Base-by-base conservation (phyloP, 1,140 invertebrate species). In the Cydia strobilella region DNA sequence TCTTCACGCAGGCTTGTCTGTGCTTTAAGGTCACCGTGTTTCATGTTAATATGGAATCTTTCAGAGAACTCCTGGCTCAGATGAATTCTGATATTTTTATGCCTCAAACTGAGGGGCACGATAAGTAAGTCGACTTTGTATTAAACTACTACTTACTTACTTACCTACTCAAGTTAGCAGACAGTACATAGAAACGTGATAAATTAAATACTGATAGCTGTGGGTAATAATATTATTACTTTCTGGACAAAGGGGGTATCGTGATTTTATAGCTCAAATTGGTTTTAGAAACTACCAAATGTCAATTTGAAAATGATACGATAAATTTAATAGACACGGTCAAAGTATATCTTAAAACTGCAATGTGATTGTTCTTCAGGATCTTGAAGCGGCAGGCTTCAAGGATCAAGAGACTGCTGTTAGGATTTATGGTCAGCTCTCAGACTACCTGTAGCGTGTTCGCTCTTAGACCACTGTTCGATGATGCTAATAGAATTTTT, bases 1-100 rank as follows among this genome's bases (percentile, higher is more conserved):
- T 91, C 12, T 90, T 93, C 74, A 91, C 91, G 0, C 90, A 93
- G 48, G 88, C 90, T 4, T 90, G 87, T 75, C 80, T 93, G 27
- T 91, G 90, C 75, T 88, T 90, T 12, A 93, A 93, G 84, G 77
- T 93, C 7, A 87, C 89, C 1, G 83, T 90, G 45, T 82, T 91
- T 74, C 89, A 87, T 18, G 18, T 84, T 1, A 91, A 90, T 69
- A 79, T 84, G n/a, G 74, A 72, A 12, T 78, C 79, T 31, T 45
- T 90, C 5, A 83, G 78, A 73, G 77, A 86, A 1, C 74, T 93
- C 5, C 31, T 90, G 23, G 74, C 63, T 35, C 82, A 80, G 72
- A 93, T 93, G 89, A 85, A 88, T 31, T 77, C 80, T 13, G 79
- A 86, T 6, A 76, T 88, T 74, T 90, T 93, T 74, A 80, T 80